Conservation (phyloP, 53 echinoderm and acorn worm species). For the Pentamera pediparva region DNA sequence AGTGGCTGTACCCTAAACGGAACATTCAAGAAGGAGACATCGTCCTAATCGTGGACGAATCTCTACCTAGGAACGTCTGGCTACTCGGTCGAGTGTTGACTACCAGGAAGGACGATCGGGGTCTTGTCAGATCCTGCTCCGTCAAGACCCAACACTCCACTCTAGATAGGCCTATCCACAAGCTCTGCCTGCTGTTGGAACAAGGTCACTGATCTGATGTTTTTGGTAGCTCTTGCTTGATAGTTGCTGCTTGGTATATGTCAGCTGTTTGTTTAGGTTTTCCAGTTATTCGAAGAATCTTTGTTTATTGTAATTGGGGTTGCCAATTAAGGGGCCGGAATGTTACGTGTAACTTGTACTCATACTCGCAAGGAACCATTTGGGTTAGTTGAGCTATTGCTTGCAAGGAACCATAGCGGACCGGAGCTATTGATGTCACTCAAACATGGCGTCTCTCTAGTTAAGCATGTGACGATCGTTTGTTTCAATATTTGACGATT, state of each 20-base stretch:
- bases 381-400: too few species aligned
- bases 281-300: neutral
- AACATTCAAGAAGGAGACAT: conserved; percentile 36
- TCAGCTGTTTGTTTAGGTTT: neutral
- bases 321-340: neutral
- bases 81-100: conserved; percentile 39
- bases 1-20: conserved; percentile 25
- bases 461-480: too few species aligned
- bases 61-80: conserved; percentile 31
- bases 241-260: neutral
- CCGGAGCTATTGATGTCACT: too few species aligned
- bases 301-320: neutral
- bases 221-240: neutral
- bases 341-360: too few species aligned
- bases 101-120: conserved; percentile 38
- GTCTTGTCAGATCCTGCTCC: conserved; percentile 43
- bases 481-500: too few species aligned
- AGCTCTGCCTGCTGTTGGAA: conserved; percentile 43
- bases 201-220: neutral
- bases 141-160: conserved; percentile 48
- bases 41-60: conserved; percentile 31
- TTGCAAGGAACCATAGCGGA: too few species aligned
- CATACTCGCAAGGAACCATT: too few species aligned
- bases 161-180: conserved; percentile 50
- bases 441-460: too few species aligned